Percentiles rank a stretch among this genome's conserved stretches.
Conservation (phyloP, 2,113 vertebrate genomes). For the Notothenia coriiceps region DNA sequence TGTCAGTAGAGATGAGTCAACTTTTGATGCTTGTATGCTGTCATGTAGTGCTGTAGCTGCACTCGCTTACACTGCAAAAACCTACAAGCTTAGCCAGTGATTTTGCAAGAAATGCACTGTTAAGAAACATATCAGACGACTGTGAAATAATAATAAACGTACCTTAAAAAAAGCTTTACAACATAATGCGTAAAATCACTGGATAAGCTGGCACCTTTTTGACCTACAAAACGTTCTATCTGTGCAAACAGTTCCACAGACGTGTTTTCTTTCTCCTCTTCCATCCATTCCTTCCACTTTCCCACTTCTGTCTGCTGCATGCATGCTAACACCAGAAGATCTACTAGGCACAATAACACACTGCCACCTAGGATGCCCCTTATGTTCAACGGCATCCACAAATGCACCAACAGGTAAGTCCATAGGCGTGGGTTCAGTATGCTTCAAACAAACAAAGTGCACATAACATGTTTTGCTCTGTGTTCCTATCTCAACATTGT, state of each 20-base stretch:
- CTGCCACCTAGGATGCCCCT: constrained; percentile 91
- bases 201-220: constrained; percentile 41
- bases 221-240: constrained; percentile 1
- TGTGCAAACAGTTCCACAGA: constrained; percentile 21
- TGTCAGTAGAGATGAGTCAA: background rate
- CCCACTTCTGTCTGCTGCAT: constrained; percentile 63
- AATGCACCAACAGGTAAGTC: constrained; percentile 88
- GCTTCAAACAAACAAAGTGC: constrained; percentile 40
- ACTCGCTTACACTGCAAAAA: constrained; percentile 32
- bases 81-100: constrained; percentile 62
- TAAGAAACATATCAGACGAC: background rate
- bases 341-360: constrained; percentile 87
- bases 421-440: constrained; percentile 8
- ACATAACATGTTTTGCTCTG: background rate
- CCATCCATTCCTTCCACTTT: constrained; percentile 32
- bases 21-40: constrained; percentile 17
- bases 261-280: constrained; percentile 35
- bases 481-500: background rate
- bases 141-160: too few relatives aligned
- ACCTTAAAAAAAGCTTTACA: background rate
- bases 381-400: constrained; percentile 87
- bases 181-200: constrained; percentile 48
- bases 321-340: constrained; percentile 82
- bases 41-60: constrained; percentile 17
- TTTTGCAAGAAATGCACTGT: background rate